Evolutionary conservation across 1,140 invertebrate species (phyloP), one percentile per base, ranked within the genome.

Genomic region (Euwallacea similis): DNA sequence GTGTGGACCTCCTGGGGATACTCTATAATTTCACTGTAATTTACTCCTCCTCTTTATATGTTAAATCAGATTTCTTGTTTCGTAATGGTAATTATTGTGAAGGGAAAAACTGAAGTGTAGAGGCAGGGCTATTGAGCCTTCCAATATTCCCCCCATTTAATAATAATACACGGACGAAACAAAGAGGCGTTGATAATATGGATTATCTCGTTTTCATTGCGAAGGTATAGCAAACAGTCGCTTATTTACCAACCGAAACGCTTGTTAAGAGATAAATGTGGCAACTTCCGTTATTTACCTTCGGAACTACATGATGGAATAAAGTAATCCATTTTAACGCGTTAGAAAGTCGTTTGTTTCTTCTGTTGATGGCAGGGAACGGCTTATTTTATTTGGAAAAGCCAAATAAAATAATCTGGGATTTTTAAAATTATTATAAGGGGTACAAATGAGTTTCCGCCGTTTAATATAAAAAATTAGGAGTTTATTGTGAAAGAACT

Each of bases 201-300:
- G 55, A 58, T 58, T 58, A 58, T 58, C 9, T 33, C 7, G 55
- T 58, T 58, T 53, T 53, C 50, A 15, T 53, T 58, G 13, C 21
- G 55, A 58, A 58, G 55, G 55, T 58, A 16, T 58, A 6, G 55
- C 21, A 58, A 58, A 58, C 21, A 58, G 21, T 15, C 55, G 21
- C 21, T 15, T 13, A 58, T 58, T 58, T 58, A 16, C 55, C 55
- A 9, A 15, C 13, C 55, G 7, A 58, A 58, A 21, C n/a, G 55
- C 55, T 58, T 58, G 55, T 58, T 58, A 58, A 58, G 10, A 58
- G 55, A 58, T 58, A 58, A 58, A 58, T 58, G 21, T 58, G 21
- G 55, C 55, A 41, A 58, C n/a, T 58, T 58, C 16, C 55, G 55
- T 58, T 58, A 58, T 58, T 56, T 58, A 41, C 55, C 21, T 21